Evolutionary conservation across 2,797 vertebrate species (phyloP), one percentile per base, ranked within the genome.

Genomic region (Otolemur crassicaudatus): DNA sequence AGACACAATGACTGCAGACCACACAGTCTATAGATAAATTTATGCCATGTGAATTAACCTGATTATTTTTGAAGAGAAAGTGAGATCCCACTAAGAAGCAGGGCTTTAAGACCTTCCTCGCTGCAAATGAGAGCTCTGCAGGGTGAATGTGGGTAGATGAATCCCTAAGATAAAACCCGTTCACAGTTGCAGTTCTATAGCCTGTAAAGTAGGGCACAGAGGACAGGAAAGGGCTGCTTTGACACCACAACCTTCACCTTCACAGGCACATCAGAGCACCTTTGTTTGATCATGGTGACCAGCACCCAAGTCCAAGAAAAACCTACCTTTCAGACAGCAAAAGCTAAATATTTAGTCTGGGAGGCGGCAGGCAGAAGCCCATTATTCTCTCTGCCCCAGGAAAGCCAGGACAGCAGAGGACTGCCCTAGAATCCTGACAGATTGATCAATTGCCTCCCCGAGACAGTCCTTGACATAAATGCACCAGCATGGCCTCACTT

Each of bases 311-410:
- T 80, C 89, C 94, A 92, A 94, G 88, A 67, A 92, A 95, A 94
- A 83, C 43, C 34, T 29, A 65, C 92, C 37, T 46, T 46, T 90
- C 75, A 67, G 79, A 91, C 58, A 67, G 69, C 3, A 13, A 84
- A 94, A 94, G 86, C 85, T 86, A 94, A 95, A 91, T 85, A 95
- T 91, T 92, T 96, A 87, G 95, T 96, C 87, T 94, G 37, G 81
- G 72, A 96, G 81, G 84, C 53, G 43, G 29, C 43, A 58, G 23
- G 83, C 34, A 31, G 25, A 90, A 90, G 80, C 58, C 90, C 75
- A 81, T 70, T 69, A 83, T 76, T 87, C 95, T 88, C 82, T 83
- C 77, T 81, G 63, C 72, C 79, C 34, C 46, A 3, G 16, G 58
- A 79, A 83, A 86, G 63, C 81, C 75, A 49, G 72, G 77, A 86